Evolutionary conservation across 1,140 invertebrate species (phyloP).

Genomic region (Ephestia elutella): DNA sequence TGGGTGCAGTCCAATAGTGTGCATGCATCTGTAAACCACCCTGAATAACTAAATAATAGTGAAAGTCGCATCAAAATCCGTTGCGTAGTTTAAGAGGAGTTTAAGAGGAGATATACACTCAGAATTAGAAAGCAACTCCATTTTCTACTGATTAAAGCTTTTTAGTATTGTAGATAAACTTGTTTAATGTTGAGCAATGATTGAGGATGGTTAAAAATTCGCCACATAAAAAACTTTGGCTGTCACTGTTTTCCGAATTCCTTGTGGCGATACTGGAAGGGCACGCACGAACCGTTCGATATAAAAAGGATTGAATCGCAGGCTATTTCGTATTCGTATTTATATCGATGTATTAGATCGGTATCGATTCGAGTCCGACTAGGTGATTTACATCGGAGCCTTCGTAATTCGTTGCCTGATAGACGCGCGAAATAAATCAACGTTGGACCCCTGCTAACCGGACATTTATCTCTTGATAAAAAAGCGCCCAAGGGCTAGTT

Average conservation of each 20-base stretch:
- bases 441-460: slow-evolving; percentile 66
- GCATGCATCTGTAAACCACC: too few species aligned
- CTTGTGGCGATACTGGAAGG: background rate
- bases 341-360: slow-evolving; percentile 23
- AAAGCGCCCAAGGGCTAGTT: slow-evolving; percentile 47
- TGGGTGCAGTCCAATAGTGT: too few species aligned
- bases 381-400: slow-evolving; percentile 67
- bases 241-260: background rate
- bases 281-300: background rate
- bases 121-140: too few species aligned
- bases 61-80: too few species aligned
- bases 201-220: too few species aligned
- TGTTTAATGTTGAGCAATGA: too few species aligned
- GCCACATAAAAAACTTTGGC: too few species aligned
- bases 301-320: slow-evolving; percentile 11
- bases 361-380: slow-evolving; percentile 46
- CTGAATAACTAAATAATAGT: too few species aligned
- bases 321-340: slow-evolving; percentile 9
- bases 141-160: too few species aligned
- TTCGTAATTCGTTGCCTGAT: slow-evolving; percentile 67
- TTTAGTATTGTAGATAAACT: too few species aligned
- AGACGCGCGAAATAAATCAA: slow-evolving; percentile 67
- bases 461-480: slow-evolving; percentile 68
- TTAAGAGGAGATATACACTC: too few species aligned
- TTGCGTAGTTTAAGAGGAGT: too few species aligned